Conservation (phyloP, 2,797 vertebrate species). For the Pteronotus mesoamericanus region DNA sequence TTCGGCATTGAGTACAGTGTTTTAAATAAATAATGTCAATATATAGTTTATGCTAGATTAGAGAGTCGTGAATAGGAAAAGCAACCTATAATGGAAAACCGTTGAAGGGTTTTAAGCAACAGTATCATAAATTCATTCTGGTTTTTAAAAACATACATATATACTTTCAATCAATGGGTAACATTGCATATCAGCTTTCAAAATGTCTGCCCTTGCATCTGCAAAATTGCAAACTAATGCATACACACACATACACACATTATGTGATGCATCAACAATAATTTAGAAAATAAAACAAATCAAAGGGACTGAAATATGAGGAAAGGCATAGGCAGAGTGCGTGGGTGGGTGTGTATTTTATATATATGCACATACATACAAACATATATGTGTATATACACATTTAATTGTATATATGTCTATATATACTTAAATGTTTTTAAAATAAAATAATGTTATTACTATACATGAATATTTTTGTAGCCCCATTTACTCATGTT, state of each 20-base stretch:
- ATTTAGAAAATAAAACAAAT: constrained; percentile 71
- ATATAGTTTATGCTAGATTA: neutral
- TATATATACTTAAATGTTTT: neutral
- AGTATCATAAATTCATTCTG: neutral
- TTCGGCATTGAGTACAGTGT: neutral
- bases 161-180: neutral
- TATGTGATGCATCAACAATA: constrained; percentile 65
- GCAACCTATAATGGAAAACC: neutral
- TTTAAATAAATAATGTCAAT: neutral
- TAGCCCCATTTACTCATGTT: neutral
- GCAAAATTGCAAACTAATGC: neutral
- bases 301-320: constrained; percentile 67
- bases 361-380: neutral
- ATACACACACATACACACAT: too few species aligned
- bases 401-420: neutral
- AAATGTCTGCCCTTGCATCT: neutral
- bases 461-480: neutral
- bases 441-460: neutral
- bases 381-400: too few species aligned
- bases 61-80: neutral
- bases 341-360: neutral
- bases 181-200: neutral
- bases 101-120: neutral
- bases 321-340: constrained; percentile 39
- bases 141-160: neutral